Conservation (phyloP, 2,888 invertebrate species). For the Tridacna crocea region DNA sequence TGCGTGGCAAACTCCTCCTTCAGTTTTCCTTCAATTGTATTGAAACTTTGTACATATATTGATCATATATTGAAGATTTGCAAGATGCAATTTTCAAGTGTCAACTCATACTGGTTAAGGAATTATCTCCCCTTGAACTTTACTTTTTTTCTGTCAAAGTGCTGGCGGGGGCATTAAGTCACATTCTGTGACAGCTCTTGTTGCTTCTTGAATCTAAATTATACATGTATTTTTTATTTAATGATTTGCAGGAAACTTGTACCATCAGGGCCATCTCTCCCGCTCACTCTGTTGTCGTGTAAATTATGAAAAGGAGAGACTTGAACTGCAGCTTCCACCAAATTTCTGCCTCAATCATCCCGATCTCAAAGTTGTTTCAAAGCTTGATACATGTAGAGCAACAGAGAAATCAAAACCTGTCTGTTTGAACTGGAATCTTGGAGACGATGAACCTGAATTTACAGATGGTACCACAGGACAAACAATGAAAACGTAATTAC, state of each 20-base stretch:
- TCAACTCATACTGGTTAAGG: no score
- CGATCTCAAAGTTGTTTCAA: slow-evolving; percentile 81
- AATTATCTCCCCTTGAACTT: no score
- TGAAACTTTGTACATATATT: no score
- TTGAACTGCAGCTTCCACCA: slow-evolving; percentile 73
- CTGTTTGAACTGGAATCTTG: slow-evolving; percentile 84
- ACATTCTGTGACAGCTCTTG: no score
- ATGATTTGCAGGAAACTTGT: slow-evolving; percentile 79
- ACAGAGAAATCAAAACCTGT: slow-evolving; percentile 83
- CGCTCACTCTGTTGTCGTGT: slow-evolving; percentile 84
- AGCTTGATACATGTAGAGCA: slow-evolving; percentile 80
- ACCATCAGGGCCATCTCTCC: slow-evolving; percentile 83
- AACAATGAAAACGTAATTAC: slow-evolving; percentile 17
- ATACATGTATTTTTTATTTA: no score
- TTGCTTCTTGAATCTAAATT: no score
- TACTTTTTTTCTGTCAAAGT: no score
- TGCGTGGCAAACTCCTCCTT: no score
- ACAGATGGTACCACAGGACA: slow-evolving; percentile 82
- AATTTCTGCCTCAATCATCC: slow-evolving; percentile 83
- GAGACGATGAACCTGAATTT: slow-evolving; percentile 82
- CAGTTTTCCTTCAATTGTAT: no score
- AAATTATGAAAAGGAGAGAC: slow-evolving; percentile 68
- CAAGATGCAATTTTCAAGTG: no score
- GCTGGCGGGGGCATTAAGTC: no score
- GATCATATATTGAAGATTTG: no score